phyloP scores from a whole-genome alignment of 2,888 invertebrate species.

The Nemurella pictetii region DNA sequence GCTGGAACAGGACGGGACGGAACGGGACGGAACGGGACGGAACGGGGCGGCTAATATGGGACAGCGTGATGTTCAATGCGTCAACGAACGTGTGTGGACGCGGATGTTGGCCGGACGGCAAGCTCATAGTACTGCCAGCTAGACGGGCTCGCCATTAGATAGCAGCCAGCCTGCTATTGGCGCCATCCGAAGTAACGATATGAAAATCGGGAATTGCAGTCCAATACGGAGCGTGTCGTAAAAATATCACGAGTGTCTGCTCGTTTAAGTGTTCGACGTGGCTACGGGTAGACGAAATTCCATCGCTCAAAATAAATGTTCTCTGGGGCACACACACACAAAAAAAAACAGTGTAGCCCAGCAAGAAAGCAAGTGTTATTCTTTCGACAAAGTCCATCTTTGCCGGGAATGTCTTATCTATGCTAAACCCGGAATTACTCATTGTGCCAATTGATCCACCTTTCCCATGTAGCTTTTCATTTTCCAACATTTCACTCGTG shows the following conservation, averaged over 20 bases:
- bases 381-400: not conserved
- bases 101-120: not conserved
- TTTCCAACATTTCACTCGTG: not conserved
- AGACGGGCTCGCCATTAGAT: not conserved
- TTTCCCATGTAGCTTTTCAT: slow-evolving; percentile 20
- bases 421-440: slow-evolving; percentile 23
- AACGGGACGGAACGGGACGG: too few relatives aligned
- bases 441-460: slow-evolving; percentile 26
- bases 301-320: not conserved
- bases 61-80: not conserved
- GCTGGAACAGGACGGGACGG: not conserved
- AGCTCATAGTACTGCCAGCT: not conserved
- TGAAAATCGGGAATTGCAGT: not conserved
- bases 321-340: not conserved
- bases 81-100: not conserved
- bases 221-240: not conserved
- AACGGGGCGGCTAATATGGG: not conserved
- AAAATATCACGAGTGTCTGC: not conserved
- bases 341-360: not conserved
- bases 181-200: not conserved
- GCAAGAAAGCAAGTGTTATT: not conserved
- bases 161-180: not conserved
- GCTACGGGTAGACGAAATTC: not conserved
- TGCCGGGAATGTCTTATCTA: not conserved
- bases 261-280: not conserved